Conservation (phyloP, 2,888 invertebrate genomes). For the Megalurothrips usitatus region DNA sequence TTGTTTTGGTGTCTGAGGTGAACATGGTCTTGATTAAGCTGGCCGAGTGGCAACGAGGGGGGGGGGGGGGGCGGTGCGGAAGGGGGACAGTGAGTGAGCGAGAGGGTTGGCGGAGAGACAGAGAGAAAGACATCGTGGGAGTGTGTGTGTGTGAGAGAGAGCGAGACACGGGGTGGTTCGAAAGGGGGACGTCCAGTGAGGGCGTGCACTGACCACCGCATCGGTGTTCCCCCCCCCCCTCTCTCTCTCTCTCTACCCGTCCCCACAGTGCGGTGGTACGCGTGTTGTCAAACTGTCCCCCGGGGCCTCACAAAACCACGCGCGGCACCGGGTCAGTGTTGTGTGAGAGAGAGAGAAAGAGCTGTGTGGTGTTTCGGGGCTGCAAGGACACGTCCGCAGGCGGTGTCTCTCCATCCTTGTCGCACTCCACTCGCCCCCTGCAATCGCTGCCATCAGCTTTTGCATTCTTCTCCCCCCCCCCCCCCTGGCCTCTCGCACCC, state of each 20-base stretch:
- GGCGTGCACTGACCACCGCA: background rate
- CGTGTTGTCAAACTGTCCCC: constrained; percentile 19
- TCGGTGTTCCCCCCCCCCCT: background rate
- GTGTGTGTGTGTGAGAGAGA: too few species aligned
- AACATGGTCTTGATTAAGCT: constrained; percentile 5
- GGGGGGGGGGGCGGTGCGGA: background rate
- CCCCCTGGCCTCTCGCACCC: too few species aligned
- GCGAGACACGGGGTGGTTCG: background rate
- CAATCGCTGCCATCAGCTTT: too few species aligned
- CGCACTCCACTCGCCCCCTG: too few species aligned
- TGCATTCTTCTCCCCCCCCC: too few species aligned
- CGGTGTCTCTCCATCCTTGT: too few species aligned
- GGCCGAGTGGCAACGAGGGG: background rate
- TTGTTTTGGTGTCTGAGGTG: background rate
- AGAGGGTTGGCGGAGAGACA: background rate
- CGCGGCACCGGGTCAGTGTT: background rate
- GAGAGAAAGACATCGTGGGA: too few species aligned
- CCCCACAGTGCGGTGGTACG: background rate
- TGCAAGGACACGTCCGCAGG: too few species aligned
- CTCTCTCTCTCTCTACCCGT: background rate
- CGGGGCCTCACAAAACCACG: background rate
- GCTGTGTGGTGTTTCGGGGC: too few species aligned
- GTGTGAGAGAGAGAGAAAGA: background rate
- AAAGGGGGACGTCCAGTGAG: too few species aligned
- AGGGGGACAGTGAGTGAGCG: background rate